A percentile compares a stretch with the other conserved stretches of the same genome.
Evolutionary conservation across 2,888 invertebrate species (phyloP).

Genomic region (Eristalinus aeneus): DNA sequence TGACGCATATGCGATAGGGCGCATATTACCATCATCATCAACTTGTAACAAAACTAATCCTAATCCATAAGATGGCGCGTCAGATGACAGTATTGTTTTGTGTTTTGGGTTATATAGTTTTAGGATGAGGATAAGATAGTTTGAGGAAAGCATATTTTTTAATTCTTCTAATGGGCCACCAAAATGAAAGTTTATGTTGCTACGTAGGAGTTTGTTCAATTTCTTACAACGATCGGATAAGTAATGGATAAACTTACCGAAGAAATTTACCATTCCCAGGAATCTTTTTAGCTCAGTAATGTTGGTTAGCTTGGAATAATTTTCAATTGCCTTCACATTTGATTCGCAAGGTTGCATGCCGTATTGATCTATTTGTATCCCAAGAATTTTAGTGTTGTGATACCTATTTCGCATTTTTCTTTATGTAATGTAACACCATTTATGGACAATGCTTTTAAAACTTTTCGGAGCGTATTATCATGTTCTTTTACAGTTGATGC

Average conservation of each 20-base stretch:
- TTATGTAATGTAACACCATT: slow-evolving; percentile 22
- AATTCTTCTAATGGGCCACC: too few relatives aligned
- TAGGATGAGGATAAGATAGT: too few relatives aligned
- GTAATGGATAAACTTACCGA: slow-evolving; percentile 44
- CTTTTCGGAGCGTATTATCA: slow-evolving; percentile 9
- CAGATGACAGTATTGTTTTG: too few relatives aligned
- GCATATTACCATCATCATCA: too few relatives aligned
- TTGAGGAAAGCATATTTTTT: too few relatives aligned
- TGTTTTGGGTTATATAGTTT: too few relatives aligned
- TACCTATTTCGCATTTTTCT: slow-evolving; percentile 29
- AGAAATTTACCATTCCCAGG: slow-evolving; percentile 31
- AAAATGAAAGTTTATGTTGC: too few relatives aligned
- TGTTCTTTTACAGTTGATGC: slow-evolving; percentile 1
- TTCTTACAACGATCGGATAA: not conserved
- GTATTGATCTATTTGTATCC: slow-evolving; percentile 28
- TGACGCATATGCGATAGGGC: too few relatives aligned
- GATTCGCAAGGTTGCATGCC: slow-evolving; percentile 20
- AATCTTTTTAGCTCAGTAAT: slow-evolving; percentile 31
- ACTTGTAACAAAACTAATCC: too few relatives aligned
- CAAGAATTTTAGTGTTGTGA: slow-evolving; percentile 23
- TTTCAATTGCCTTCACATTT: slow-evolving; percentile 32
- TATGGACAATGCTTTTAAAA: slow-evolving; percentile 6
- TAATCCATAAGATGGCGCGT: too few relatives aligned
- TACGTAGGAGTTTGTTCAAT: too few relatives aligned
- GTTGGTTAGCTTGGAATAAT: slow-evolving; percentile 7